A percentile compares a stretch with the other conserved stretches of the same genome.
Conservation (phyloP, 2,113 vertebrate species). For the Asarcornis scutulata region DNA sequence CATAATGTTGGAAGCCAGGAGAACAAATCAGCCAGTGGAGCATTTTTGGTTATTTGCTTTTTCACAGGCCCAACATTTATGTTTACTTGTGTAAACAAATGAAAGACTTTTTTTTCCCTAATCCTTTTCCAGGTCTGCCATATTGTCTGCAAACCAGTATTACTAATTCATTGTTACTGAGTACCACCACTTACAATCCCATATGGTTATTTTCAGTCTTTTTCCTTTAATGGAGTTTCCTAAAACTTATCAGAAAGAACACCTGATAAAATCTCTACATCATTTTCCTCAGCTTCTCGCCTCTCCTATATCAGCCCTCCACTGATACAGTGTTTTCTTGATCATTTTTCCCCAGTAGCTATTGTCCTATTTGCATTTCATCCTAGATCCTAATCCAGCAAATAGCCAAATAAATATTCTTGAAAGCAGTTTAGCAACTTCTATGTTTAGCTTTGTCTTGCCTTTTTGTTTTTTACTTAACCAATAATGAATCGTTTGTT, state of each 20-base stretch:
- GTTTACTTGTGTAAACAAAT: background rate
- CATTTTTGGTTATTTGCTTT: background rate
- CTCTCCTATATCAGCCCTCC: background rate
- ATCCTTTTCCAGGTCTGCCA: background rate
- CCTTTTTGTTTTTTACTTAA: background rate
- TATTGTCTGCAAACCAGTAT: background rate
- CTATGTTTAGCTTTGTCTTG: background rate
- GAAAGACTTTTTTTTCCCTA: background rate
- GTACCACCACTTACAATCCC: background rate
- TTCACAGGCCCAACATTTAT: background rate
- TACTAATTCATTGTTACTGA: background rate
- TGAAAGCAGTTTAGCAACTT: background rate
- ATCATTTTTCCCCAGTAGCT: background rate
- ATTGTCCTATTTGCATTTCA: background rate
- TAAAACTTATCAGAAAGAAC: background rate
- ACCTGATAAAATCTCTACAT: background rate
- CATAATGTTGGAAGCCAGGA: background rate
- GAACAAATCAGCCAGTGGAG: background rate
- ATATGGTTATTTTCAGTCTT: background rate
- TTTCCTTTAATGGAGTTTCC: background rate
- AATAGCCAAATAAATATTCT: background rate
- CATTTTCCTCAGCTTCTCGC: background rate
- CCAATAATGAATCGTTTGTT: background rate
- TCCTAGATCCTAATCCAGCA: background rate
- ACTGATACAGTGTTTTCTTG: background rate